phyloP scores from a whole-genome alignment of 2,113 vertebrate species.

The Trematomus loennbergii region DNA sequence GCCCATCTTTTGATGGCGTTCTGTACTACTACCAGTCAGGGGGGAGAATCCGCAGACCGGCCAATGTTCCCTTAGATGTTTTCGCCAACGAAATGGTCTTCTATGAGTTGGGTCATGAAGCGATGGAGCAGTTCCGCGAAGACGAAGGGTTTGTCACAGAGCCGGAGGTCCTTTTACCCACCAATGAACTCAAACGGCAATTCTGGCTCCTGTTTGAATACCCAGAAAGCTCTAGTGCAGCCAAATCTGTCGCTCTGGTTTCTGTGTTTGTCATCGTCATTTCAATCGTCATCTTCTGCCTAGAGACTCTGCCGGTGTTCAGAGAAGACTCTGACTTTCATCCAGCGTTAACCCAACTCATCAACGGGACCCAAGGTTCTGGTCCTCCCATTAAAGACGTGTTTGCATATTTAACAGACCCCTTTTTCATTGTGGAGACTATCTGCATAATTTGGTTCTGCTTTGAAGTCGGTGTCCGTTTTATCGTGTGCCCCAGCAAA shows the following conservation, averaged over 20 bases:
- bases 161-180: slow-evolving; percentile 90
- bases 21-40: slow-evolving; percentile 97
- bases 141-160: slow-evolving; percentile 97
- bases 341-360: slow-evolving; percentile 32
- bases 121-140: slow-evolving; percentile 96
- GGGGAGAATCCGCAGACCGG: slow-evolving; percentile 93
- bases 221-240: slow-evolving; percentile 95
- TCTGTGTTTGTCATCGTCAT: slow-evolving; percentile 95
- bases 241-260: slow-evolving; percentile 91
- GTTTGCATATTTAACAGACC: slow-evolving; percentile 88
- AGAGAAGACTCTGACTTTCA: slow-evolving; percentile 85
- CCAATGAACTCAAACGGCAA: slow-evolving; percentile 91
- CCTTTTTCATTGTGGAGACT: slow-evolving; percentile 96
- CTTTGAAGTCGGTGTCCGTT: slow-evolving; percentile 92
- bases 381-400: slow-evolving; percentile 70
- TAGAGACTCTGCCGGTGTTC: slow-evolving; percentile 96
- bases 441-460: slow-evolving; percentile 98
- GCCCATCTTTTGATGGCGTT: slow-evolving; percentile 98
- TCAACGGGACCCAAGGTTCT: slow-evolving; percentile 74
- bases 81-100: slow-evolving; percentile 97
- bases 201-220: slow-evolving; percentile 99
- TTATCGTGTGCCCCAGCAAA: slow-evolving; percentile 96
- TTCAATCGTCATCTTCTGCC: slow-evolving; percentile 97
- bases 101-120: slow-evolving; percentile 93
- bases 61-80: slow-evolving; percentile 94